Evolutionary conservation across 2,888 invertebrate genomes (phyloP).

Genomic region (Cyrtodaria siliqua): DNA sequence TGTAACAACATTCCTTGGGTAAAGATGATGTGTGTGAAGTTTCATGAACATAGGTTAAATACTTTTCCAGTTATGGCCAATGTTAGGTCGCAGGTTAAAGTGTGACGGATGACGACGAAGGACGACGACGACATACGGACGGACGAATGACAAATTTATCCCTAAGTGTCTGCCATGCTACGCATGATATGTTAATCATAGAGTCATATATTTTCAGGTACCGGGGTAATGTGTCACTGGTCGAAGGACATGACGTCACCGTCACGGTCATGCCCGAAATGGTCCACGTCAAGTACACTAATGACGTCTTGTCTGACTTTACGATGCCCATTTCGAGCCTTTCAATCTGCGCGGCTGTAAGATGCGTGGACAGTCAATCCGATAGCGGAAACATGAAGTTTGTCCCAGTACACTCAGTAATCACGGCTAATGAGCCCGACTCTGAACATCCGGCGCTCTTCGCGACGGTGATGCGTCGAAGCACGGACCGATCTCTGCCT

Average conservation of each 20-base stretch:
- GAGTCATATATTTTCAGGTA: constrained; percentile 42
- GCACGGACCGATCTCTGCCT: constrained; percentile 7
- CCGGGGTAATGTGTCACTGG: constrained; percentile 19
- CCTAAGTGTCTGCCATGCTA: no score
- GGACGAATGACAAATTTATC: no score
- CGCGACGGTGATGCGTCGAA: constrained; percentile 41
- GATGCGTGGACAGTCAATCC: constrained; percentile 34
- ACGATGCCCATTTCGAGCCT: constrained; percentile 35
- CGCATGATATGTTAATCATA: no score
- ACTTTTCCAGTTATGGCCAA: no score
- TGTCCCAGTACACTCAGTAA: constrained; percentile 55
- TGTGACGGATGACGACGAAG: no score
- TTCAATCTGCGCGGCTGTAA: constrained; percentile 53
- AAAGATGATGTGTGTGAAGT: no score
- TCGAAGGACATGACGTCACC: constrained; percentile 45
- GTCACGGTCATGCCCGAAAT: constrained; percentile 40
- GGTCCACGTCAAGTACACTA: constrained; percentile 15
- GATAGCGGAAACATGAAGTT: constrained; percentile 31
- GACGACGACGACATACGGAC: no score
- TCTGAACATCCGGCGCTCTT: constrained; percentile 51
- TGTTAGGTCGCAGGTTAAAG: no score
- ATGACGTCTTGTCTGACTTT: constrained; percentile 19
- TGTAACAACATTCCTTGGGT: no score
- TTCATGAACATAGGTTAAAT: no score
- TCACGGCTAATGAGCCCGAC: constrained; percentile 44